phyloP scores from a whole-genome alignment of 2,797 vertebrate genomes.

The Chloroceryle inda region DNA sequence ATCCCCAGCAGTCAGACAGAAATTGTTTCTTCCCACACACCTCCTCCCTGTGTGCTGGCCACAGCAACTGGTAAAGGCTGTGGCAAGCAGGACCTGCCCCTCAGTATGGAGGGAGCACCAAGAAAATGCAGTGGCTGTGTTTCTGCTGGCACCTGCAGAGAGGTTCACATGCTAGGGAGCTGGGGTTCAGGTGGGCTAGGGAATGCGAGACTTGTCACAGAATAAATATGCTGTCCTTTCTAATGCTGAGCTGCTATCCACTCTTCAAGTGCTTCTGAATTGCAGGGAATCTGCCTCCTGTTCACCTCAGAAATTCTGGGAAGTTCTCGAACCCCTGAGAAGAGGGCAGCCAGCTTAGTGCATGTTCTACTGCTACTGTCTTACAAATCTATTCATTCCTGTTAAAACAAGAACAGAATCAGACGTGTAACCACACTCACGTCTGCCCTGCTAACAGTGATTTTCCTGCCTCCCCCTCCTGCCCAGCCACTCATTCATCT shows the following conservation, averaged over 20 bases:
- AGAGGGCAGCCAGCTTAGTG: background rate
- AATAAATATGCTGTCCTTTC: background rate
- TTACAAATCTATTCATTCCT: background rate
- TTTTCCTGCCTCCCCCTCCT: background rate
- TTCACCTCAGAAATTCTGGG: background rate
- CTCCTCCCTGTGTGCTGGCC: background rate
- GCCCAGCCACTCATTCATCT: conserved; percentile 45
- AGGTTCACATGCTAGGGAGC: background rate
- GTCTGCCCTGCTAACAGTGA: background rate
- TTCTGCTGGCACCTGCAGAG: background rate
- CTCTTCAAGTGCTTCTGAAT: background rate
- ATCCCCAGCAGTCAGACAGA: background rate
- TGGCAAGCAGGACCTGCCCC: background rate
- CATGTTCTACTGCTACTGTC: background rate
- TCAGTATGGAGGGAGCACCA: accelerated
- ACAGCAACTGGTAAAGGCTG: background rate
- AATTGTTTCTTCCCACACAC: accelerated
- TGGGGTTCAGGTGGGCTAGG: background rate
- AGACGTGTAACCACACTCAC: background rate
- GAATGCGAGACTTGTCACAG: background rate
- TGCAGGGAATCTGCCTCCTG: background rate
- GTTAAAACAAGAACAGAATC: background rate
- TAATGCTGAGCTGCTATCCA: background rate
- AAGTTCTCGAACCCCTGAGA: background rate
- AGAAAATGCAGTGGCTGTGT: background rate